Conservation (phyloP, 92 coral and sea anemone genomes). For the Plumapathes pennacea region DNA sequence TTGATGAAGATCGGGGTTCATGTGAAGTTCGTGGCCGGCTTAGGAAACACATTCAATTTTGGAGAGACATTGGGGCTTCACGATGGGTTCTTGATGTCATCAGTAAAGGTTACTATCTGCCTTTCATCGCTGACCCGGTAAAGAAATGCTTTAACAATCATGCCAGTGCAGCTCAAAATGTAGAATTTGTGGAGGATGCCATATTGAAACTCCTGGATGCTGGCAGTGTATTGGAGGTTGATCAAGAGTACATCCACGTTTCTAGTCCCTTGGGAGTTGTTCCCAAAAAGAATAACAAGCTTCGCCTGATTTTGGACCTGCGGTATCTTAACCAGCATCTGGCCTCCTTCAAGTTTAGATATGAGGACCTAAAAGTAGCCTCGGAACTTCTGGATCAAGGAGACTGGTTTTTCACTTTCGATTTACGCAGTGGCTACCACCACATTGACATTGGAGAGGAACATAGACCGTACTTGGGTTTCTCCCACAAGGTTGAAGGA, state of each 20-base stretch:
- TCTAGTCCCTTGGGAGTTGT: constrained; percentile 47
- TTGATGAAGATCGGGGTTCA: constrained; percentile 2
- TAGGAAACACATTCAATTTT: constrained; percentile 18
- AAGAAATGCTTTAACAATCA: constrained; percentile 26
- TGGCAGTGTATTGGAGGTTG: constrained; percentile 24
- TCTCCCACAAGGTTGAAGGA: too few relatives aligned
- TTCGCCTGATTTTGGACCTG: constrained; percentile 37
- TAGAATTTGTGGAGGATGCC: constrained; percentile 36
- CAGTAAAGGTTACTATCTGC: constrained; percentile 37
- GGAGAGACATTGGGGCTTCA: constrained; percentile 47
- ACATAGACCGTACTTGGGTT: too few relatives aligned
- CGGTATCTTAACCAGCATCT: constrained; percentile 31
- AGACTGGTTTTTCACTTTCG: constrained; percentile 26
- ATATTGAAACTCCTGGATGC: constrained; percentile 23
- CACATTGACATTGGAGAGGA: too few relatives aligned
- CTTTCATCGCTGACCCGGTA: constrained; percentile 33
- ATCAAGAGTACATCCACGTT: constrained; percentile 10
- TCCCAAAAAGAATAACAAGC: constrained; percentile 20
- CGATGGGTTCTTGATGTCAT: constrained; percentile 42
- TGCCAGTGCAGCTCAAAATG: constrained; percentile 8
- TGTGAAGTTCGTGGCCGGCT: constrained; percentile 45
- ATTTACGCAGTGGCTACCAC: too few relatives aligned
- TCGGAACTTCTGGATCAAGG: constrained; percentile 20
- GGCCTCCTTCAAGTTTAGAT: constrained; percentile 23
- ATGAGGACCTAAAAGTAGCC: constrained; percentile 35